phyloP scores from a whole-genome alignment of 1,140 invertebrate genomes.

The Drosophila malerkotliana region DNA sequence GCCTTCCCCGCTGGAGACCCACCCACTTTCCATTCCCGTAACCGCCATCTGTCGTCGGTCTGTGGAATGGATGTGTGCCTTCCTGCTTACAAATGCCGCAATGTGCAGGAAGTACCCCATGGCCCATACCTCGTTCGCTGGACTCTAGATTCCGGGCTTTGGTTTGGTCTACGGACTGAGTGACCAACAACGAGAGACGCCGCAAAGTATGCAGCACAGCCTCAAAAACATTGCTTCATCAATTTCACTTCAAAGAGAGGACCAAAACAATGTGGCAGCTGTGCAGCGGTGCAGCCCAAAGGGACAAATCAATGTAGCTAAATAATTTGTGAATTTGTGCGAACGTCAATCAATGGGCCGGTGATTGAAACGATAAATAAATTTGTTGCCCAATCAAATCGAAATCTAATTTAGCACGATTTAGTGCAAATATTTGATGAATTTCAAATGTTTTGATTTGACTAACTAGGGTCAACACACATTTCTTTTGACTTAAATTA shows the following conservation, averaged over 20 bases:
- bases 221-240: constrained; percentile 37
- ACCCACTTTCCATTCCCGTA: constrained; percentile 15
- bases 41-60: constrained; percentile 46
- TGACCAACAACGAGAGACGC: constrained; percentile 7
- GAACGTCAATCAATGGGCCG: constrained; percentile 9
- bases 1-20: constrained; percentile 4
- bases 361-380: constrained; percentile 48
- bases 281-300: constrained; percentile 10
- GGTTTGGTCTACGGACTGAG: background rate
- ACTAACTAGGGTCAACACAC: background rate
- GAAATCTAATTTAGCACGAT: constrained; percentile 29
- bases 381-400: constrained; percentile 29
- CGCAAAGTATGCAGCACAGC: constrained; percentile 21
- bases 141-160: constrained; percentile 4
- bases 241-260: constrained; percentile 24
- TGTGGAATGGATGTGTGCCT: constrained; percentile 42
- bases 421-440: constrained; percentile 18
- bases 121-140: background rate
- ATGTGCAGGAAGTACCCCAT: constrained; percentile 6
- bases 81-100: constrained; percentile 47
- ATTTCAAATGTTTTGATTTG: background rate
- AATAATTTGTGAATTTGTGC: constrained; percentile 20
- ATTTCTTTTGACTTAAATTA: background rate
- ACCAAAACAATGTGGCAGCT: constrained; percentile 29
- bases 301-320: constrained; percentile 41